A percentile compares a stretch with the other conserved stretches of the same genome.
These are phyloP conservation scores for Odontesthes bonariensis DNA, from an alignment of 2,113 vertebrate species.

Conservation along the genomic window DNA sequence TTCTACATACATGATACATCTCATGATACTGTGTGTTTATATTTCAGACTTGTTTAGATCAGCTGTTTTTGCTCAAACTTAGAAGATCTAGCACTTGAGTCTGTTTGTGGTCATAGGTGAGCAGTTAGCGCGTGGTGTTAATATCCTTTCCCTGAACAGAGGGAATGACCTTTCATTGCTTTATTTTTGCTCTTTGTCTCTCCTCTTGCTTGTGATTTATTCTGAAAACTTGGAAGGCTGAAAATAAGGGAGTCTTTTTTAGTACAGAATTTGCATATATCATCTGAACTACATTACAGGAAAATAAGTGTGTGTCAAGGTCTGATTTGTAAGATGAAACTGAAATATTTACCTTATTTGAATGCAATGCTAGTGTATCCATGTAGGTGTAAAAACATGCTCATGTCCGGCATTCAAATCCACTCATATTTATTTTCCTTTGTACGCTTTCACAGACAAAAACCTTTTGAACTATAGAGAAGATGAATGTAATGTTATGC, in stretches of 20 bases:
- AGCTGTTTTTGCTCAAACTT: constrained; percentile 5
- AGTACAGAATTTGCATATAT: constrained; percentile 19
- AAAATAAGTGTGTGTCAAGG: constrained; percentile 5
- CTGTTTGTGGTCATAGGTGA: constrained; percentile 43
- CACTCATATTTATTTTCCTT: constrained; percentile 5
- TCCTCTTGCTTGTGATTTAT: constrained; percentile 40
- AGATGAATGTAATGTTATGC: constrained; percentile 35
- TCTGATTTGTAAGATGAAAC: constrained; percentile 5
- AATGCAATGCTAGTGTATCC: constrained; percentile 2
- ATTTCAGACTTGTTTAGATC: background rate
- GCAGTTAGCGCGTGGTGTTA: constrained; percentile 31
- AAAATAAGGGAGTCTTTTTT: background rate
- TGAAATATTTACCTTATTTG: constrained; percentile 17
- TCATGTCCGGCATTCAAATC: constrained; percentile 29
- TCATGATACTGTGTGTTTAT: background rate
- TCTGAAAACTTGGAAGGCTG: constrained; percentile 46
- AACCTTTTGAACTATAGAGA: constrained; percentile 34
- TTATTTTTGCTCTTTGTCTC: constrained; percentile 47
- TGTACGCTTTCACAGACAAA: constrained; percentile 30
- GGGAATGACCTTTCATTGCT: constrained; percentile 54
- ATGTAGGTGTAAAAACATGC: constrained; percentile 10
- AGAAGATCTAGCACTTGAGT: constrained; percentile 33
- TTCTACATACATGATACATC: too few relatives aligned
- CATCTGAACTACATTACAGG: constrained; percentile 2
- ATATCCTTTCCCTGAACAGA: constrained; percentile 34